Percentiles rank a stretch among this genome's conserved stretches.
Evolutionary conservation across 2,888 invertebrate species (phyloP).

Genomic region (Buathra laborator): DNA sequence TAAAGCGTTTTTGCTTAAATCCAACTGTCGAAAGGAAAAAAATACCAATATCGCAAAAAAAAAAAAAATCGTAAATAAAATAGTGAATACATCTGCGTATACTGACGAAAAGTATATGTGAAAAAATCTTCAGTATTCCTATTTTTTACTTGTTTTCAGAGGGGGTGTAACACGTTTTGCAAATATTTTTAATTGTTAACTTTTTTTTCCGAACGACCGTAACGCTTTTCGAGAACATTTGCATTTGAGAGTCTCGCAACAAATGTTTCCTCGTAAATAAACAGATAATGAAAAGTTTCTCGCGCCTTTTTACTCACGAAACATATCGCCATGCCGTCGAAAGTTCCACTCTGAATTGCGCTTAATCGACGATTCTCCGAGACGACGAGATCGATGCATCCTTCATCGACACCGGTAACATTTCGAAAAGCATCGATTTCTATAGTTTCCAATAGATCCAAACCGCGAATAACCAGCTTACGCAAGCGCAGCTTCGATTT

Average conservation of each 20-base stretch:
- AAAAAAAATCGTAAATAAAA: constrained; percentile 24
- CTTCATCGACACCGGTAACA: constrained; percentile 77
- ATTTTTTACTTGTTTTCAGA: too few species aligned
- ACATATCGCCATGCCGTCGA: constrained; percentile 86
- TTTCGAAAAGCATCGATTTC: constrained; percentile 86
- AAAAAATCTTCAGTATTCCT: too few species aligned
- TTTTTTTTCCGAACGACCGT: too few species aligned
- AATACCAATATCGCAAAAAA: constrained; percentile 38
- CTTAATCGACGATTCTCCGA: constrained; percentile 85
- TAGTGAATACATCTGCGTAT: not conserved
- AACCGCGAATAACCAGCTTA: constrained; percentile 83
- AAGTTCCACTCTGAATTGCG: constrained; percentile 81
- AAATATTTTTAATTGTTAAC: too few species aligned
- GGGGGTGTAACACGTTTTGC: too few species aligned
- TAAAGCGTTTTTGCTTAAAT: constrained; percentile 87
- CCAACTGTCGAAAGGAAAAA: constrained; percentile 84
- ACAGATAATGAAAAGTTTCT: not conserved
- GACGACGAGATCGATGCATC: constrained; percentile 86
- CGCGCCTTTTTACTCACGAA: constrained; percentile 85
- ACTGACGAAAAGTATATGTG: too few species aligned
- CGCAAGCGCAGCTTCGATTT: constrained; percentile 85
- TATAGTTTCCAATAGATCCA: constrained; percentile 74
- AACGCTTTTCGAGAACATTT: too few species aligned
- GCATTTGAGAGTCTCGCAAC: too few species aligned
- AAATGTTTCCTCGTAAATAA: too few species aligned